Conservation (phyloP, 35 echinoderm and acorn worm genomes). For the Holothuria glaberrima region DNA sequence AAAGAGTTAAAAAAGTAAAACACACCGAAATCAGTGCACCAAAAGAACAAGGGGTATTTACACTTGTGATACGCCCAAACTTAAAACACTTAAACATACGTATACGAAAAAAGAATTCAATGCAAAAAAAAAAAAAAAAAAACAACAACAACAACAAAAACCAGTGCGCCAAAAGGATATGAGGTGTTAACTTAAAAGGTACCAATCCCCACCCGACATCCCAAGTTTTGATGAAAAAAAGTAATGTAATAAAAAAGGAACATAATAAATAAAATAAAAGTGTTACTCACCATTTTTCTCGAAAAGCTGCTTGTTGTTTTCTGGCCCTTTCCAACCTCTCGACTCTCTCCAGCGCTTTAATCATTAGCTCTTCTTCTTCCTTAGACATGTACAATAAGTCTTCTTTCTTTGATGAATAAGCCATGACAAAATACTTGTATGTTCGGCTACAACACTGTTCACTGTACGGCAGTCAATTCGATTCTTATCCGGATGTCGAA, state of each 20-base stretch:
- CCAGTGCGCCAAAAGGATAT: neutral
- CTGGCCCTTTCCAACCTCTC: neutral
- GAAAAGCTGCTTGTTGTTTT: constrained; percentile 5
- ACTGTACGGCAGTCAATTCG: neutral
- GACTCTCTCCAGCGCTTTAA: too few species aligned
- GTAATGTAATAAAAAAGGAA: neutral
- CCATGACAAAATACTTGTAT: neutral
- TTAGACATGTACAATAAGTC: neutral
- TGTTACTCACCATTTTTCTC: neutral
- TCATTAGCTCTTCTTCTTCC: too few species aligned
- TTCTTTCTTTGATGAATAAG: neutral
- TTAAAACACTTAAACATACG: neutral
- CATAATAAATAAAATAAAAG: neutral
- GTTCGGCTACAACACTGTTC: too few species aligned
- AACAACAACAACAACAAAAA: too few species aligned
- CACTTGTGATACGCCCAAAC: neutral
- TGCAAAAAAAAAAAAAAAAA: neutral
- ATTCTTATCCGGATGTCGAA: too few species aligned
- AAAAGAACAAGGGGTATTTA: too few species aligned
- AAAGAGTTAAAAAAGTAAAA: neutral
- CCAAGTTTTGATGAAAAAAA: neutral
- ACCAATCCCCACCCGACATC: too few species aligned
- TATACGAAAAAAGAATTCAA: neutral
- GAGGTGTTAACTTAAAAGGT: too few species aligned
- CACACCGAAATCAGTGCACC: neutral